Evolutionary conservation across 2,888 invertebrate genomes (phyloP), one percentile per base, ranked within the genome.

Genomic region (Chymomyza amoena): DNA sequence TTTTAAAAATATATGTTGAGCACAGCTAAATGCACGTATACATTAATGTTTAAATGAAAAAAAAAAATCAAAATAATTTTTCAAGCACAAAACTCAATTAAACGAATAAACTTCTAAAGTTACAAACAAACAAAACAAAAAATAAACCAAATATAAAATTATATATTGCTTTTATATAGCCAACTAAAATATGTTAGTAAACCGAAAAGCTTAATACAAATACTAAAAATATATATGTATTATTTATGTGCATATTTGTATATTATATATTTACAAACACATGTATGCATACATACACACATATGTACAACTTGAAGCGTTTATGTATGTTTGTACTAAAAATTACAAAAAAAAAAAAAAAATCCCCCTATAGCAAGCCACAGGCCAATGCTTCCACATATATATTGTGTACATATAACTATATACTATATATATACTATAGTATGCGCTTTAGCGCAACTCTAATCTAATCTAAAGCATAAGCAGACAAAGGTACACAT

Each of bases 201-300:
- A 18, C 54, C 13, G 60, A 60, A 68, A 20, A 56, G 16, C 16
- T 56, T 56, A n/a, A 18, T 10, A 18, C 56, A 10, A 32, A 13
- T 10, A 18, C 56, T 20, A 32, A 13, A 20, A 20, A 16, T 20
- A 9, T 39, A 52, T 54, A 32, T 64, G n/a, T 16, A 54, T 64
- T 60, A 64, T 61, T 56, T 66, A 69, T 45, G 54, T 61, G 64
- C 25, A 65, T 62, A 65, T 62, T 56, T 54, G 56, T 62, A 57
- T 67, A 20, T 54, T 51, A 54, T 62, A 54, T 62, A 56, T 64
- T 65, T 61, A 64, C 20, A 68, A 13, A 72, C 65, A 71, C 51
- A 65, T 68, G 45, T 59, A 70, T 62, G 70, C 68, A 69, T 52
- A 71, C 66, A 64, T 74, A 74, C 66, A 66, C 73, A 72, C 69